A percentile compares a stretch with the other conserved stretches of the same genome.
These are phyloP conservation scores for Dolichomitus sp. DNA, from an alignment of 2,888 invertebrate species.

Conservation along the genomic window DNA sequence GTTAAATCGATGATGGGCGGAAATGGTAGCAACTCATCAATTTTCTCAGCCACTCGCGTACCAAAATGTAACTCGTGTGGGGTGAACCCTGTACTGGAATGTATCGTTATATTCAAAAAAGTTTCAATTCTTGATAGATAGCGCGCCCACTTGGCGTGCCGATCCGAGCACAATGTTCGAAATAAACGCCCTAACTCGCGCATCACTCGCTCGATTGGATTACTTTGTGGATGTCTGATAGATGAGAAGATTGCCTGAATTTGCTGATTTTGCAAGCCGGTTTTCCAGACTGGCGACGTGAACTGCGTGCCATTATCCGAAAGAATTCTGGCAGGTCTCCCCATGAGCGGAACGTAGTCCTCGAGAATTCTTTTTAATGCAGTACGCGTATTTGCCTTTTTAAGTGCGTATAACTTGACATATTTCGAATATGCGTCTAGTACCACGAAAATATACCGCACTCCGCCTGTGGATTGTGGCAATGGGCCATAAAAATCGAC, in stretches of 20 bases:
- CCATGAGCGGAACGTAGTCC: conserved; percentile 3
- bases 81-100: background rate
- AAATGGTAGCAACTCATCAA: background rate
- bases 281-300: background rate
- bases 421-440: conserved; percentile 45
- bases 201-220: background rate
- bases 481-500: conserved; percentile 53
- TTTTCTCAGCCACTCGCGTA: background rate
- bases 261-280: background rate
- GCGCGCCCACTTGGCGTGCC: background rate
- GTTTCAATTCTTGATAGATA: background rate
- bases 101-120: background rate
- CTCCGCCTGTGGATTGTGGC: conserved; percentile 15
- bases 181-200: background rate
- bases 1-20: background rate
- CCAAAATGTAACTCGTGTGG: background rate
- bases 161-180: background rate
- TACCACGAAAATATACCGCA: conserved; percentile 43
- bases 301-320: background rate
- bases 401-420: conserved; percentile 26
- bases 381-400: background rate
- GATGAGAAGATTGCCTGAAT: background rate
- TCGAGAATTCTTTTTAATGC: conserved; percentile 15
- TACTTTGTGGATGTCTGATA: background rate
- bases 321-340: background rate